Evolutionary conservation across 2,888 invertebrate genomes (phyloP), one percentile per base, ranked within the genome.

Genomic region (Amiota mariae): DNA sequence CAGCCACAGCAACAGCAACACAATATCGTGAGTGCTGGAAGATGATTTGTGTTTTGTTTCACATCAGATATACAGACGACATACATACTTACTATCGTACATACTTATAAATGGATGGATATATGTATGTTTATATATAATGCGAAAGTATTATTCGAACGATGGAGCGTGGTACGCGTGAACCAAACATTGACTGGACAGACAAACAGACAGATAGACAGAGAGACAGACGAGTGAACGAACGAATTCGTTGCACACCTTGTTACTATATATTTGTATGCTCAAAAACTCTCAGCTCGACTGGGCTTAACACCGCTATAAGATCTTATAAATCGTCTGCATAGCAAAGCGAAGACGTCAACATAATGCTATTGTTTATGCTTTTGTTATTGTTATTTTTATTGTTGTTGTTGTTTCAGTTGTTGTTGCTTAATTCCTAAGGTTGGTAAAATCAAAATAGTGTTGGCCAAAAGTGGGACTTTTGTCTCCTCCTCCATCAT

Each of bases 11-110:
- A 36, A 6, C 36, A 36, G 36, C 6, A 36, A 36, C 63, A 86
- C 87, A 87, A 84, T 85, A 87, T 87, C 86, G 86, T 87, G 87
- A 87, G 87, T 86, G 86, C 85, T 87, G 87, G 87, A 87, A 87
- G 87, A 86, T 87, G 87, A 86, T 84, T 87, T 87, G 87, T 84
- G 81, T 85, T 85, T 68, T 24, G 63, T 36, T 63, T 63, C 36
- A 59, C 59, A 59, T 59, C 59, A 59, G 59, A 59, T 59, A 59
- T 59, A 20, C 20, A 15, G 20, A 20, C 3, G 6, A 4, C 36
- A 36, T 36, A 36, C 36, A 36, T 36, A 36, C 36, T 2, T 36
- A 36, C 3, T 36, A 36, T 36, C 36, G 36, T 36, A 36, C 8
- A 36, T 36, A 36, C 6, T 6, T 6, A 36, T 36, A 6, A 6